phyloP scores from a whole-genome alignment of 2,888 invertebrate species.

The Margaritifera margaritifera region DNA sequence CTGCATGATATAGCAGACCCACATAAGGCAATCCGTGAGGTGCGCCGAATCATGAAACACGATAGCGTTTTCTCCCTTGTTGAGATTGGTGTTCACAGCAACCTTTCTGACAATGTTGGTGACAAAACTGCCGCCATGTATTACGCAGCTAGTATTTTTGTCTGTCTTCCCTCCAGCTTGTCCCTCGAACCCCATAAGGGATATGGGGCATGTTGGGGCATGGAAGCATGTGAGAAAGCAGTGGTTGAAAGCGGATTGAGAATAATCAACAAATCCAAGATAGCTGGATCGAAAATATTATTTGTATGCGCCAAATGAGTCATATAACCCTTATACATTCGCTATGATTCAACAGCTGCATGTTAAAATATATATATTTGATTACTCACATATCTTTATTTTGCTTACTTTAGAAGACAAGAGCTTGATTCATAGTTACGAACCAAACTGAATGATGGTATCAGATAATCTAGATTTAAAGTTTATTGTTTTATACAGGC shows the following conservation, averaged over 20 bases:
- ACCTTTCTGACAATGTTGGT: constrained; percentile 6
- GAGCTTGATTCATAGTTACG: no score
- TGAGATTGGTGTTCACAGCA: constrained; percentile 7
- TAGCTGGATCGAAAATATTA: background rate
- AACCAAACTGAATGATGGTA: no score
- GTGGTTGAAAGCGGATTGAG: background rate
- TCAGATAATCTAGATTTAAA: no score
- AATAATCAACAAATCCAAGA: background rate
- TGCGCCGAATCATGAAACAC: constrained; percentile 6
- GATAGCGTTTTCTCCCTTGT: constrained; percentile 8
- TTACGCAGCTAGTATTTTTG: constrained; percentile 15
- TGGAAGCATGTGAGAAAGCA: constrained; percentile 10
- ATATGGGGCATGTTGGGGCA: constrained; percentile 22
- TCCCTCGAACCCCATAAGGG: constrained; percentile 8
- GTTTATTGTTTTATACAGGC: no score
- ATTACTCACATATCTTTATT: no score
- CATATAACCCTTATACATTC: background rate
- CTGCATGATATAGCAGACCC: constrained; percentile 14
- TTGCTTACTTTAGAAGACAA: no score
- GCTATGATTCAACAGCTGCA: no score
- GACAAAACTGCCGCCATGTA: constrained; percentile 1
- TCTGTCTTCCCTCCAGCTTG: constrained; percentile 21
- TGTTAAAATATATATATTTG: no score
- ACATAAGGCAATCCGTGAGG: constrained; percentile 2
- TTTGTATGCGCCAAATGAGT: constrained; percentile 2